Evolutionary conservation across 2,113 vertebrate genomes (phyloP), one percentile per base, ranked within the genome.

Genomic region (Scomber japonicus): DNA sequence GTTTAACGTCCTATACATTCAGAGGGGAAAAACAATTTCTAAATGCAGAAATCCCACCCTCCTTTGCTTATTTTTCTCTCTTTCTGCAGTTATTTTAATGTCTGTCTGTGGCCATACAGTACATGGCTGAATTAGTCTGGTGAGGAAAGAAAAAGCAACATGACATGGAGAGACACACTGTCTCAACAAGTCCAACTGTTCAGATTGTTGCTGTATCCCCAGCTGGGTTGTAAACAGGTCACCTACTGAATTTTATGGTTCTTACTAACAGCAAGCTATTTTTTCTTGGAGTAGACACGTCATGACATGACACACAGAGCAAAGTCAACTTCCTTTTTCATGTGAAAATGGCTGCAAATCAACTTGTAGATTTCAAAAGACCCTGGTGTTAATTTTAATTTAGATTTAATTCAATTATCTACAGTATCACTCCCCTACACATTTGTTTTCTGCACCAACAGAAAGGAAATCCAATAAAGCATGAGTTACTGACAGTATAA

Each of bases 21-120:
- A 66, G 19, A 30, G 54, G 8, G 49, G 21, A 69, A 60, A 30
- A 9, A 9, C 35, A 1, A 31, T 40, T 15, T 64, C 19, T 61
- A 49, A 70, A 76, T 10, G n/a, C 17, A 62, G 30, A 27, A 24
- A 5, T 24, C 7, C 31, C 8, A 40, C 15, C 12, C 17, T 11
- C 3, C 1, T 35, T 53, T 73, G 45, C 30, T 64, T 40, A n/a
- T 74, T 57, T 69, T 74, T 63, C 31, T 63, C 53, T 44, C 27
- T 7, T 53, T 71, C 51, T 15, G 3, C 14, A 48, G 69, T 70
- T 78, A 60, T 75, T 67, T 88, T 69, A 59, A 67, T 55, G 44
- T 56, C 4, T 4, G 40, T 27, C 45, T 46, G 59, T 15, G 55
- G 60, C 45, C 11, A 3, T n/a, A 19, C 51, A 61, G 69, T 51